These are phyloP conservation scores for Cygnus buccinator DNA, from an alignment of 2,113 vertebrate species.

Conservation along the genomic window DNA sequence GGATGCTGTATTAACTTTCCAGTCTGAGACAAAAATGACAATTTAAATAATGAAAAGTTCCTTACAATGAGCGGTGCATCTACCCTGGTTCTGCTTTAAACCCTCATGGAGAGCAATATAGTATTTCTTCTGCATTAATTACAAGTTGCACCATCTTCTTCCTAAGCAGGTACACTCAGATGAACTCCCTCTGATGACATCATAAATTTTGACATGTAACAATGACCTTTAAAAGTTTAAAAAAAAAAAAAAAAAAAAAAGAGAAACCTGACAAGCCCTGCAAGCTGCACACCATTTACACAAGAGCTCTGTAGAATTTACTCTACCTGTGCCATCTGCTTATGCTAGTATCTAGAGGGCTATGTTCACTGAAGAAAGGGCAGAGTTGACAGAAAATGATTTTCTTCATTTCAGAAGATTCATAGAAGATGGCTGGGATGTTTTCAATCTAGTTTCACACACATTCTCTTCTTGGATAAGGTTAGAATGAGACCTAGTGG, in stretches of 20 bases:
- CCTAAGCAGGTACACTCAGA: not conserved
- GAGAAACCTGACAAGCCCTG: slow-evolving; percentile 54
- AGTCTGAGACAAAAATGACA: not conserved
- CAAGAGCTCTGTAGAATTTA: slow-evolving; percentile 76
- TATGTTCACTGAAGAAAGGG: slow-evolving; percentile 64
- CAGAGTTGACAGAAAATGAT: slow-evolving; percentile 58
- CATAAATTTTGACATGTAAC: slow-evolving; percentile 49
- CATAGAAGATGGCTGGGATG: not conserved
- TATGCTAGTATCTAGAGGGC: slow-evolving; percentile 53
- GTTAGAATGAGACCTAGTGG: not conserved
- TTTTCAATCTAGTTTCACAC: not conserved
- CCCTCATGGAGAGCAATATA: not conserved
- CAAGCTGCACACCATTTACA: slow-evolving; percentile 74
- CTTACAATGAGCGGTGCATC: not conserved
- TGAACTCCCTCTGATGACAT: slow-evolving; percentile 16
- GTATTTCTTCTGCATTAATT: not conserved
- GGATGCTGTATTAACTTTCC: not conserved
- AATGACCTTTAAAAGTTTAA: slow-evolving; percentile 74
- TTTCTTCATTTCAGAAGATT: slow-evolving; percentile 33
- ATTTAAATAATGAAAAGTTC: not conserved
- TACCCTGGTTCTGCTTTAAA: not conserved
- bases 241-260: not conserved
- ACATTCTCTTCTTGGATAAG: slow-evolving; percentile 1
- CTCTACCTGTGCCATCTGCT: slow-evolving; percentile 68
- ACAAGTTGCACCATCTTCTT: not conserved